Evolutionary conservation across 2,797 vertebrate genomes (phyloP).

Genomic region (Galago senegalensis): DNA sequence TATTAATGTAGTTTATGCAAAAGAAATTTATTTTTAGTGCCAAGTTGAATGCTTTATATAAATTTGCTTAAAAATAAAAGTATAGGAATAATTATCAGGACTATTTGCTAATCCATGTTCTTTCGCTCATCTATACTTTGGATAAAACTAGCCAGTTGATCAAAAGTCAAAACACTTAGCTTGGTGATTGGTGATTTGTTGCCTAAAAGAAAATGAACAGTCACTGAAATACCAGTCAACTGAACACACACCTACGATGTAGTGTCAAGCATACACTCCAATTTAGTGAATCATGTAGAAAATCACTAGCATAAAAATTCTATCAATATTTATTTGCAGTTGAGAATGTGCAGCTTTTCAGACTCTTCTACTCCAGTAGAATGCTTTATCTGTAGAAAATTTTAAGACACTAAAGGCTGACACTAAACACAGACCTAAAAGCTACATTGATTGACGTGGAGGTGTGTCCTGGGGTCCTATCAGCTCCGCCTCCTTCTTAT

Average conservation of each 20-base stretch:
- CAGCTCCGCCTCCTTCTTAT: background rate
- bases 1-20: background rate
- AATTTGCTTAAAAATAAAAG: slow-evolving; percentile 6
- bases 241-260: background rate
- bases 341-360: background rate
- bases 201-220: background rate
- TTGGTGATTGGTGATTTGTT: background rate
- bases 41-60: background rate
- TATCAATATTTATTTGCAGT: background rate
- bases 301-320: background rate
- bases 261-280: background rate
- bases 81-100: slow-evolving; percentile 12
- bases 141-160: background rate
- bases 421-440: background rate
- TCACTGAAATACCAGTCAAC: background rate
- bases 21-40: background rate
- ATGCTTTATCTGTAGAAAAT: background rate
- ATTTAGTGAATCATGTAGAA: slow-evolving; percentile 9
- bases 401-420: background rate
- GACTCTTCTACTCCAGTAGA: background rate
- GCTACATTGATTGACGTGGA: background rate
- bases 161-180: slow-evolving; percentile 8
- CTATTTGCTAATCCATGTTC: background rate
- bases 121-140: slow-evolving; percentile 2
- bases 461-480: background rate